Evolutionary conservation across 2,113 vertebrate species (phyloP), one percentile per base, ranked within the genome.

Genomic region (Clarias batrachus): DNA sequence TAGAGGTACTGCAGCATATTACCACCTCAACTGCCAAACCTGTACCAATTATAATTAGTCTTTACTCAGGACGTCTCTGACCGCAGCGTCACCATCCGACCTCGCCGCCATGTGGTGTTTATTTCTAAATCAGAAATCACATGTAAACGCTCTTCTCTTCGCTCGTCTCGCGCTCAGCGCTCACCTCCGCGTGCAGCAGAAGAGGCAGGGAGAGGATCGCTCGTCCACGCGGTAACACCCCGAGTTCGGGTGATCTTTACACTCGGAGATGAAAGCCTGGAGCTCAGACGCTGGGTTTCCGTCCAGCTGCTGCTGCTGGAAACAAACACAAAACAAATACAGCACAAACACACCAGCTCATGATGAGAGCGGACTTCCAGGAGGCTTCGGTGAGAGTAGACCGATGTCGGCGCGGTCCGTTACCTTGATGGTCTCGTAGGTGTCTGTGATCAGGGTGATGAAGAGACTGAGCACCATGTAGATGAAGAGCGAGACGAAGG

Each of bases 391-490:
- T 73, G 19, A n/a, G 52, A n/a, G n/a, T n/a, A n/a, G 41, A 8
- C 48, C 8, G 48, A 48, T 48, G 5, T 48, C 7, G 41, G 21
- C 1, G 48, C 13, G 14, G 2, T n/a, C 41, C 12, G 17, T 84
- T 84, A 99, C 98, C 97, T 98, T 99, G 88, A 99, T 96, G 25
- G 96, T 99, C 94, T 98, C 96, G 30, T 99, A 99, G 0, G 97
- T 98, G 89, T 99, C 97, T 0, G 97, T 99, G 92, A 99, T 99
- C 63, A 99, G 92, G 3, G 97, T 97, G 89, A 99, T 98, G 94
- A 99, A 99, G n/a, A 99, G 97, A 90, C 97, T 99, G 91, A 99
- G 96, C 87, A 99, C 96, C 98, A 99, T 98, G 89, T 99, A 99
- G 92, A 98, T 98, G 88, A 99, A 99, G 84, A 99, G 95, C 1